A percentile compares a stretch with the other conserved stretches of the same genome.
Evolutionary conservation across 2,797 vertebrate genomes (phyloP).

Genomic region (Holocentrus rufus): DNA sequence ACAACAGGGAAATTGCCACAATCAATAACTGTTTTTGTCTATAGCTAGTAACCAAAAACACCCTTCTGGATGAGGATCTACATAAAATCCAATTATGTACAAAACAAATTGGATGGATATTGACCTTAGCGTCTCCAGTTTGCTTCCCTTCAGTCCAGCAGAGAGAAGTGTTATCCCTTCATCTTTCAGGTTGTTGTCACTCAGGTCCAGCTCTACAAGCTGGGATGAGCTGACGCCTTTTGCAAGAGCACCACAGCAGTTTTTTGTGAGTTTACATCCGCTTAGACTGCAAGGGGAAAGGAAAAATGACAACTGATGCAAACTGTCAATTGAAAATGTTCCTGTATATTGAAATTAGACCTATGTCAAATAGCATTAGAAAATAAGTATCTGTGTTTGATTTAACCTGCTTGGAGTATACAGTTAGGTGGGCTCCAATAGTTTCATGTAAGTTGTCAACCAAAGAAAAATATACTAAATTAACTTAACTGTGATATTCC

Average conservation of each 20-base stretch:
- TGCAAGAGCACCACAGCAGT: slow-evolving; percentile 60
- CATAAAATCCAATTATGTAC: no score
- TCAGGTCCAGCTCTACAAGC: slow-evolving; percentile 66
- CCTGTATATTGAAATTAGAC: neutral
- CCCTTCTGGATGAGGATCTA: neutral
- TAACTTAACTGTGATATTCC: no score
- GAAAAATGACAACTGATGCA: neutral
- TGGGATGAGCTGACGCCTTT: slow-evolving; percentile 47
- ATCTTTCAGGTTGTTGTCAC: slow-evolving; percentile 72
- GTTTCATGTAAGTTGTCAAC: no score
- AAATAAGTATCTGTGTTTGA: neutral
- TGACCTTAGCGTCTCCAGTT: slow-evolving; percentile 67
- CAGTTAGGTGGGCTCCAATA: no score
- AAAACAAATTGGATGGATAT: neutral
- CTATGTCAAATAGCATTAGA: no score
- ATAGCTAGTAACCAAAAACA: neutral
- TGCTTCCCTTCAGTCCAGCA: slow-evolving; percentile 50
- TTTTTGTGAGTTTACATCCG: slow-evolving; percentile 61
- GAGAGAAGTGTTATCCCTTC: slow-evolving; percentile 57
- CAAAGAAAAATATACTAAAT: no score
- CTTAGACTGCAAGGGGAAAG: slow-evolving; percentile 54
- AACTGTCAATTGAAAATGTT: neutral
- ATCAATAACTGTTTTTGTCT: neutral
- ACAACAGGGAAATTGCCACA: neutral
- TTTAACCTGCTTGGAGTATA: no score